Evolutionary conservation across 2,113 vertebrate species (phyloP), one percentile per base, ranked within the genome.

Genomic region (Colistium nudipinnis): DNA sequence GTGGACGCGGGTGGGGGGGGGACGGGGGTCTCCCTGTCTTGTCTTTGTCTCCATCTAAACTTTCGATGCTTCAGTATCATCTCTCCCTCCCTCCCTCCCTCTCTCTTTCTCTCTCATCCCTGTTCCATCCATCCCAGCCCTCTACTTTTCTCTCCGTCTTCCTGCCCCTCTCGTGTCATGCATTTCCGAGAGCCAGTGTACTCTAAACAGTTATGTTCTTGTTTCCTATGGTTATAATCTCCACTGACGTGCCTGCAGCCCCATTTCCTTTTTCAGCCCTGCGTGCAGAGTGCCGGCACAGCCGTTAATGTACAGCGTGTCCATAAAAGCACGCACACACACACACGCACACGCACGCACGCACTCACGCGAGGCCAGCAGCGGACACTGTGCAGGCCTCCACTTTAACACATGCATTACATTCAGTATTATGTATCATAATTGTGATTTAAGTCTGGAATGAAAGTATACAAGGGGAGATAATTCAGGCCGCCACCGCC

Each of bases 121-220:
- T 1, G 16, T 33, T 62, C 64, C 64, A 64, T 66, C 48, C 31
- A 24, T 62, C 77, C n/a, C n/a, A n/a, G 45, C 66, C 33, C 68
- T 13, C 44, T 25, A 17, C 19, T 14, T 14, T n/a, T 54, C 4
- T 11, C 31, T 20, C 63, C 1, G 52, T 76, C 82, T 88, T 83
- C 80, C 85, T 84, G 74, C 57, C 59, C 41, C 59, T 76, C 69
- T 81, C 66, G 43, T 82, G 79, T 76, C 79, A 8, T 3, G 74
- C 84, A 80, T 86, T 87, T 89, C 83, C 82, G 60, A 81, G 80
- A 52, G 83, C 61, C 81, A 13, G 71, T 73, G 83, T 87, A 86
- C 73, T 87, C 79, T 88, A 89, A 90, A 90, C 87, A 88, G 85
- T 90, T 78, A 76, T 83, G 84, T 78, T 89, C 87, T 87, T 82